These are phyloP conservation scores for Oncorhynchus clarkii DNA, from an alignment of 2,113 vertebrate genomes.

Conservation along the genomic window DNA sequence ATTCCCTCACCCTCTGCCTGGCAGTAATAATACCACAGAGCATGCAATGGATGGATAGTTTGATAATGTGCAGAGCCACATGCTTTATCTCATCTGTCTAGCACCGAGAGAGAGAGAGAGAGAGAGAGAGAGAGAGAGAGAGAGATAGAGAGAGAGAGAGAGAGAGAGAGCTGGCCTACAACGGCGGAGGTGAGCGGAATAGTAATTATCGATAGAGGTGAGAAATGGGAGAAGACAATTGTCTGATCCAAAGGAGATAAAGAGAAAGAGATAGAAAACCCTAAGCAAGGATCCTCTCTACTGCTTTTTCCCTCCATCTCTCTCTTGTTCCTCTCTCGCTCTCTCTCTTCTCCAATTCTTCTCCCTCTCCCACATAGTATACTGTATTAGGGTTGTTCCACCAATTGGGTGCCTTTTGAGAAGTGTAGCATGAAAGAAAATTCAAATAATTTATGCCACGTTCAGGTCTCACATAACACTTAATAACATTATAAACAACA, in stretches of 20 bases:
- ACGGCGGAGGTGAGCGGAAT: slow-evolving; percentile 4
- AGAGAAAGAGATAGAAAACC: not conserved
- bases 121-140: slow-evolving; percentile 10
- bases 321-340: not conserved
- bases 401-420: too few relatives aligned
- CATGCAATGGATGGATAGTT: slow-evolving; percentile 19
- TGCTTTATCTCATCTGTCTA: slow-evolving; percentile 50
- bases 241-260: not conserved
- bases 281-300: not conserved
- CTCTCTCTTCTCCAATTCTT: not conserved
- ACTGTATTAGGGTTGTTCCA: too few relatives aligned
- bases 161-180: not conserved
- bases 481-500: too few relatives aligned
- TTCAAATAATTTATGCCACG: slow-evolving; percentile 21
- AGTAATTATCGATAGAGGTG: not conserved
- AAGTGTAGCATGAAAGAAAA: too few relatives aligned
- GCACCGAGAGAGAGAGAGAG: slow-evolving; percentile 26
- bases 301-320: not conserved
- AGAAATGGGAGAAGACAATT: not conserved
- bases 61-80: slow-evolving; percentile 41
- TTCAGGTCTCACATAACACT: slow-evolving; percentile 13
- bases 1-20: slow-evolving; percentile 13
- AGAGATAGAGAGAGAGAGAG: slow-evolving; percentile 28
- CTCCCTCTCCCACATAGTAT: too few relatives aligned
- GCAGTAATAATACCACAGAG: slow-evolving; percentile 36